phyloP scores from a whole-genome alignment of 2,888 invertebrate species.

The Cerastis rubricosa region DNA sequence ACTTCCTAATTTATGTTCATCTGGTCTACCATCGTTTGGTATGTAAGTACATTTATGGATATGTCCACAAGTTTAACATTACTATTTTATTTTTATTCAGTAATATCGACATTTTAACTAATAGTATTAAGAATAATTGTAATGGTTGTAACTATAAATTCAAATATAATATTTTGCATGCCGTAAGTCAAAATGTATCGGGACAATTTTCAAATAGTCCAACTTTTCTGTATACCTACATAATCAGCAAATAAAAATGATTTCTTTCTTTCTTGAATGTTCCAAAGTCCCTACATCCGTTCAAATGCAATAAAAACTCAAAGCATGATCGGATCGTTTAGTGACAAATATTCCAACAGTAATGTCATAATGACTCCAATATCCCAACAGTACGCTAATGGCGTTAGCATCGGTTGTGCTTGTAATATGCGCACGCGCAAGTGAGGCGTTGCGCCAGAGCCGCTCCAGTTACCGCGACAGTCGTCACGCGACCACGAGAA shows the following conservation, averaged over 20 bases:
- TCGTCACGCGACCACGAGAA: constrained; percentile 54
- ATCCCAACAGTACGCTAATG: constrained; percentile 24
- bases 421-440: constrained; percentile 52
- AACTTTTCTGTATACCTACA: too few species aligned
- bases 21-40: background rate
- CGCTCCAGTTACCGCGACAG: constrained; percentile 57
- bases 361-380: background rate
- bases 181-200: too few species aligned
- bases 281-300: background rate
- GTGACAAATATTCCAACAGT: background rate
- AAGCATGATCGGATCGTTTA: background rate
- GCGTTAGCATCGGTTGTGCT: constrained; percentile 18
- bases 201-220: too few species aligned
- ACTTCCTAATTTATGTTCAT: background rate
- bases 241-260: too few species aligned
- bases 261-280: background rate
- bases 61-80: background rate
- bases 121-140: too few species aligned
- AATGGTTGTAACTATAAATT: too few species aligned
- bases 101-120: background rate
- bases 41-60: background rate
- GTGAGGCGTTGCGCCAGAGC: constrained; percentile 57
- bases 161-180: too few species aligned
- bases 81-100: background rate
- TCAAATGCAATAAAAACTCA: too few species aligned